Base-by-base conservation (phyloP, 2,888 invertebrate species). In the Leptodirus hochenwartii region DNA sequence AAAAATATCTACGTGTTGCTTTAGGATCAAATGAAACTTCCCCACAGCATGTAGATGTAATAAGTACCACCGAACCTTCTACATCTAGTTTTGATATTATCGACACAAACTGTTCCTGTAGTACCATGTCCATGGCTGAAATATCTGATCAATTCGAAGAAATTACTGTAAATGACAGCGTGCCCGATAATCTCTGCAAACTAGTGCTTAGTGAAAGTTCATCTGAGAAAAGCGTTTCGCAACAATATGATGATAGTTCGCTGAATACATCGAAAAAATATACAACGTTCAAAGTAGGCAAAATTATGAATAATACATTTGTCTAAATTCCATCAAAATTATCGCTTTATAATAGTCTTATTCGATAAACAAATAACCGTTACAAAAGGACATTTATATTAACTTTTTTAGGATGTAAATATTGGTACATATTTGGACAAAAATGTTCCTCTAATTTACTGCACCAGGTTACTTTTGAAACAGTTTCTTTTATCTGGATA, bases 401-500 rank as follows among this genome's bases (percentile, higher is more conserved):
- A 25, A 25, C 14, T 4, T 11, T 53, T 53, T 38, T 54, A 65
- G 44, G 58, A 70, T 51, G 53, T 73, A 17, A 66, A 72, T 40
- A 67, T 79, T 30, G 84, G 84, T 1, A 55, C 62, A 13, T 60
- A 69, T 14, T 54, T 61, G 4, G 80, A 81, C 36, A 59, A 61
- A 6, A 69, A 69, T 37, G 54, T 71, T 1, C 67, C 78, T 0
- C 49, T 85, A 4, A 61, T 72, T 29, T 81, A 74, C 50, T 79
- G 79, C 41, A 64, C 72, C 5, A 62, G 85, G 38, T 61, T 80
- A 33, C 53, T 88, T 4, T 65, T 68, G 10, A 72, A 74, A 6
- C 66, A 69, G 32, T 87, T 82, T 50, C 57, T 88, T 14, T 52
- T 87, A 15, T 63, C 69, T 9, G 81, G 79, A 0, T 58, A 59